Conservation (phyloP, 2,888 invertebrate species). For the Troides helena region DNA sequence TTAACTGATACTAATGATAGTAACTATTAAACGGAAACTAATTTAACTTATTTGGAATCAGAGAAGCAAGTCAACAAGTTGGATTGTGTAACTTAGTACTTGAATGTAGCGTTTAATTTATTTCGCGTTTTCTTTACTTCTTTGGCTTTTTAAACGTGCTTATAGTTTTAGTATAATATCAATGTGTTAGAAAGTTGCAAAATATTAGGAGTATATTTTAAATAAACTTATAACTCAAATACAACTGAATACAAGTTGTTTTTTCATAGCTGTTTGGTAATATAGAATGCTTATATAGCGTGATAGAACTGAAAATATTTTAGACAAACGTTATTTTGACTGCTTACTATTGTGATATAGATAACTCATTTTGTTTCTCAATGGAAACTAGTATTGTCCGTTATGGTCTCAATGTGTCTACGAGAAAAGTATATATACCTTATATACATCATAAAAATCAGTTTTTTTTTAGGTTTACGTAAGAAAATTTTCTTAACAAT, state of each 20-base stretch:
- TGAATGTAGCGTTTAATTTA: conserved; percentile 43
- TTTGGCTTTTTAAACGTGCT: conserved; percentile 55
- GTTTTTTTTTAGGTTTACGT: too few relatives aligned
- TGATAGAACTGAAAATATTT: too few relatives aligned
- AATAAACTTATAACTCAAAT: not conserved
- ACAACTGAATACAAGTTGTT: not conserved
- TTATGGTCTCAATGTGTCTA: too few relatives aligned
- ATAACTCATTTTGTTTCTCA: too few relatives aligned
- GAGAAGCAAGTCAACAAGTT: conserved; percentile 36
- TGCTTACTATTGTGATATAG: too few relatives aligned
- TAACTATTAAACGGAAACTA: not conserved
- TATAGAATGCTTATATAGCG: too few relatives aligned
- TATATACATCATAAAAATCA: too few relatives aligned
- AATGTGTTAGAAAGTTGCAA: conserved; percentile 39
- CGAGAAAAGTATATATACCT: too few relatives aligned
- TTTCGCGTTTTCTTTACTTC: conserved; percentile 39
- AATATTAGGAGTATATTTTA: not conserved
- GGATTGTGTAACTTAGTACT: conserved; percentile 18
- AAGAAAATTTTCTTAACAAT: too few relatives aligned
- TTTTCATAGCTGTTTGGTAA: not conserved
- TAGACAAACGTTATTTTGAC: too few relatives aligned
- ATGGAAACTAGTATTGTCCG: too few relatives aligned
- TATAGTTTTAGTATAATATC: conserved; percentile 37
- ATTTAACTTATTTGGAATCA: conserved; percentile 6
- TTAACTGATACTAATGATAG: conserved; percentile 10